Base-by-base conservation (phyloP, 2,797 vertebrate genomes). In the Scyliorhinus canicula region DNA sequence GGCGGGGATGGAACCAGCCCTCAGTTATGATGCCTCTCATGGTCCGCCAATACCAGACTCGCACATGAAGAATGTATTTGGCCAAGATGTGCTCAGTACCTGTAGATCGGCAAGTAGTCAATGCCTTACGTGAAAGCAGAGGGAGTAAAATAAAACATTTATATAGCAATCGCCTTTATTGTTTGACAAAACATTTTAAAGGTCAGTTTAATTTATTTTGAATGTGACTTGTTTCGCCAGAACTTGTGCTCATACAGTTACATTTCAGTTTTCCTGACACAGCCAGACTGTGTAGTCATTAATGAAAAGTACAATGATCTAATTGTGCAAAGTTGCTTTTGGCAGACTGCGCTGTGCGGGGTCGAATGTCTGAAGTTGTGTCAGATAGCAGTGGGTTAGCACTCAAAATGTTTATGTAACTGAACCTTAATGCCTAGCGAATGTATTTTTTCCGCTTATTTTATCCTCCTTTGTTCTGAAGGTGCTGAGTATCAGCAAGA, bases 381-480 rank as follows among this genome's bases (percentile, higher is more conserved):
- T 91, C 28, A 74, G 86, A 90, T 90, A 90, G 47, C 67, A 94
- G 44, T 28, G 14, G 11, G 4, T 55, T 94, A 67, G 44, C 93
- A 94, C 14, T 69, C 19, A n/a, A 50, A 74, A 55, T 94, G 67
- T 71, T 94, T 52, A 35, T n/a, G 55, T 90, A 90, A 60, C 86
- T 16, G 60, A 60, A 60, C 55, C 57, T 60, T 19, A 90, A 16
- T 1, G 55, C 47, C 21, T 8, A 74, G 28, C 55, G 47, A 94
- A 69, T 94, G 47, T 44, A 21, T 57, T 90, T 90, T 16, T 47
- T n/a, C 11, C 21, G 1, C 44, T 47, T 91, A 26, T 91, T 65
- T 40, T 65, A 57, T 65, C 5, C 11, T 63, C 14, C n/a, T 91
- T 35, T 91, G n/a, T 24, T 21, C 88, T 44, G 44, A 82, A 82